A percentile compares a stretch with the other conserved stretches of the same genome.
phyloP scores from a whole-genome alignment of 2,797 vertebrate species.

The Ctenopoma multispine region DNA sequence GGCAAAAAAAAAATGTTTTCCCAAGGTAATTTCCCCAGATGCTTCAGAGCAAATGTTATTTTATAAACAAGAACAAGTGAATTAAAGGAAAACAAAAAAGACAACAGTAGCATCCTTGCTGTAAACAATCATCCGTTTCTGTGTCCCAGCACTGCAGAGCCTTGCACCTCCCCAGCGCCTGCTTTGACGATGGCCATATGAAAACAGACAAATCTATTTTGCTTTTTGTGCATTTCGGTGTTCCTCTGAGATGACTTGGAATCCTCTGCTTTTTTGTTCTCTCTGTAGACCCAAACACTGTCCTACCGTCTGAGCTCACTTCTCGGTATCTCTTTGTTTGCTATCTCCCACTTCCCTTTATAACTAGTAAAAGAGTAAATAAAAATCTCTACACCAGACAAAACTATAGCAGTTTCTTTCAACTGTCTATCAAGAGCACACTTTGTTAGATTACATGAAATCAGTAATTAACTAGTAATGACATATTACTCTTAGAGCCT shows the following conservation, averaged over 20 bases:
- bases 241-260: constrained; percentile 46
- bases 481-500: too few relatives aligned
- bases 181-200: constrained; percentile 55
- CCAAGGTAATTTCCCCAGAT: constrained; percentile 41
- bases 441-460: too few relatives aligned
- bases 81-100: constrained; percentile 63
- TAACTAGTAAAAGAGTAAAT: neutral
- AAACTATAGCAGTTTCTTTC: neutral
- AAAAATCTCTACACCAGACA: neutral
- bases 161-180: constrained; percentile 36
- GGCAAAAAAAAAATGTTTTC: constrained; percentile 32
- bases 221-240: constrained; percentile 36
- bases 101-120: constrained; percentile 38
- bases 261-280: constrained; percentile 23
- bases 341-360: neutral
- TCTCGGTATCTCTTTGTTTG: constrained; percentile 4
- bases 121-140: constrained; percentile 65
- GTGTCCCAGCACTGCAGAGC: constrained; percentile 49
- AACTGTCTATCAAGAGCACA: neutral
- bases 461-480: too few relatives aligned
- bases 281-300: neutral
- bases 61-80: constrained; percentile 56
- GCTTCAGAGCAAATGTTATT: constrained; percentile 55
- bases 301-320: neutral
- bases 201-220: constrained; percentile 69